Conservation (phyloP, 1,140 invertebrate species). For the Leptestheria dahalacensis region DNA sequence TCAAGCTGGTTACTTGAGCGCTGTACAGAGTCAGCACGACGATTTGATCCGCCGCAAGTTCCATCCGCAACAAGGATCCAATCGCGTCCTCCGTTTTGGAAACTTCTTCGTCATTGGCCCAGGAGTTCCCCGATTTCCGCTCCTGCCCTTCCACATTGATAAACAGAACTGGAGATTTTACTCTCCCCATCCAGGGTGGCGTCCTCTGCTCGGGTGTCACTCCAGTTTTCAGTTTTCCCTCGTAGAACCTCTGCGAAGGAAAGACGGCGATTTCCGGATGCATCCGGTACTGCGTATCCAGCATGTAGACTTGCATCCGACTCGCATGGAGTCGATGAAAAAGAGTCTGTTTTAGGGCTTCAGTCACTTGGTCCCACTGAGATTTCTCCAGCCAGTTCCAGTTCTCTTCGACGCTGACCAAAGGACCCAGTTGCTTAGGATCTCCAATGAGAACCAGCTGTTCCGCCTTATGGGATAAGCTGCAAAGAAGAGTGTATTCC, state of each 20-base stretch:
- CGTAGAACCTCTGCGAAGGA: conserved; percentile 32
- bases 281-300: conserved; percentile 38
- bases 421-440: conserved; percentile 34
- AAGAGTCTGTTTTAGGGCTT: conserved; percentile 24
- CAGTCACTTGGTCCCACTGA: not conserved
- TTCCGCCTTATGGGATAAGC: conserved; percentile 25
- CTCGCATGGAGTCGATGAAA: conserved; percentile 28
- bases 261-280: conserved; percentile 28
- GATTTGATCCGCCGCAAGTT: conserved; percentile 5
- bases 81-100: not conserved
- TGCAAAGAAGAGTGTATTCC: conserved; percentile 32
- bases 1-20: conserved; percentile 1
- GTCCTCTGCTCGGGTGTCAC: not conserved
- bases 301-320: conserved; percentile 21
- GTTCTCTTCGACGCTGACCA: conserved; percentile 24
- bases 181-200: not conserved
- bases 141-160: not conserved
- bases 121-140: not conserved
- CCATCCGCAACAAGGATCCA: not conserved
- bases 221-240: conserved; percentile 29
- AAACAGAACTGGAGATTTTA: not conserved
- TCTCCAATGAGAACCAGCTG: conserved; percentile 40
- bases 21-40: conserved; percentile 14
- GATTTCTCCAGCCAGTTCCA: not conserved
- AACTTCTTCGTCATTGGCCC: not conserved